phyloP scores from a whole-genome alignment of 2,113 vertebrate genomes.

The Pterocles burchelli region DNA sequence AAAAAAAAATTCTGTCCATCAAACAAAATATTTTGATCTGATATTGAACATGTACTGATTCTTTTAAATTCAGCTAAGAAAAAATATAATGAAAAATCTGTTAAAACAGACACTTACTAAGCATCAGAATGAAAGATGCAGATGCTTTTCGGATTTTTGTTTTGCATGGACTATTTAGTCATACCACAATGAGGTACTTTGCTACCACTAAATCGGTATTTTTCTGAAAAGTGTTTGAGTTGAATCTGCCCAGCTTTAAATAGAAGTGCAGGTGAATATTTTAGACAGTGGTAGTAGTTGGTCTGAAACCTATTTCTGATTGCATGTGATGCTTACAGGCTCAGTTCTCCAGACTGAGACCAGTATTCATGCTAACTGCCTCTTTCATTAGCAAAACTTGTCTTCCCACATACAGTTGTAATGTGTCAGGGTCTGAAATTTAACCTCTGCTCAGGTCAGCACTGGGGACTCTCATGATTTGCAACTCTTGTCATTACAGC shows the following conservation, averaged over 20 bases:
- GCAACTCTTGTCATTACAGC: not conserved
- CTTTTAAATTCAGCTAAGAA: not conserved
- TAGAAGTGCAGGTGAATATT: not conserved
- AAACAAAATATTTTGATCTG: not conserved
- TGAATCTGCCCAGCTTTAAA: not conserved
- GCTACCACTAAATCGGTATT: not conserved
- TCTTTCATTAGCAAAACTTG: not conserved
- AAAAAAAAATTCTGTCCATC: not conserved
- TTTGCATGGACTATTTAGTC: not conserved
- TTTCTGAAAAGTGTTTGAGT: not conserved
- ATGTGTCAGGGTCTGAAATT: not conserved
- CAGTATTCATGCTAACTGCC: not conserved
- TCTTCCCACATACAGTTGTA: not conserved
- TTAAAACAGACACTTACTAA: not conserved
- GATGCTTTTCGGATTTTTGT: not conserved
- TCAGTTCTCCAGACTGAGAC: not conserved
- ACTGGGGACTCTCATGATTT: not conserved
- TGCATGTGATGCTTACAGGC: not conserved
- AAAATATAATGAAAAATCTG: not conserved
- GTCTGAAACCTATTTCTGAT: not conserved
- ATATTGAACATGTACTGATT: not conserved
- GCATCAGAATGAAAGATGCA: not conserved
- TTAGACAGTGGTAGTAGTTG: not conserved
- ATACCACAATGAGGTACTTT: not conserved
- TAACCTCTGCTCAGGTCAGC: not conserved